Evolutionary conservation across 1,140 invertebrate genomes (phyloP), one percentile per base, ranked within the genome.

Genomic region (Heliconius hewitsoni): DNA sequence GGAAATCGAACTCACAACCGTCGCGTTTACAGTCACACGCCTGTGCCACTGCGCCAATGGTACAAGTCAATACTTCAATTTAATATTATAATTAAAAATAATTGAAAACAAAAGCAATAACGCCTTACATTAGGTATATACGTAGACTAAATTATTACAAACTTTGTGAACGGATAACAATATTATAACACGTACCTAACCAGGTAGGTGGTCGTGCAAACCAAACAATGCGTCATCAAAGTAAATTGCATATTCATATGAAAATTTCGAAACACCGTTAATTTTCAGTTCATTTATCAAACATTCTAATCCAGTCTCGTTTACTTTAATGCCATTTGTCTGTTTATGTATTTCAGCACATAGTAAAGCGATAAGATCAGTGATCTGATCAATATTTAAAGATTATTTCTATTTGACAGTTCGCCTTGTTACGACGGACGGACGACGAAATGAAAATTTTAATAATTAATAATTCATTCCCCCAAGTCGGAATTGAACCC

Each of bases 241-340:
- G 66, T 74, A 60, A 42, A 78, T 66, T 78, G 77, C 71, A 79
- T 79, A 79, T 79, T 79, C 66, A 79, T 52, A 39, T 79, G n/a
- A 66, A 30, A 66, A 66, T 66, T 66, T 60, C 30, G 23, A 66
- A 66, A 23, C 60, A 5, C 8, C 27, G 3, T 16, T 66, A 16
- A 66, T 27, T 66, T 66, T 16, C 27, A 66, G 11, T 66, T 30
- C 0, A 66, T 66, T 66, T 27, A 27, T 66, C 11, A 66, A 16
- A 30, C 6, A 66, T 66, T 66, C 27, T 30, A 66, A 66, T 23
- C 2, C 27, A 66, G 4, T 3, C 19, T 66, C 9, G 13, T 66
- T 66, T 66, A 6, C 13, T 30, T 27, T 13, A 66, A 66, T 30
- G 19, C 13, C 1, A 11, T 46, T 16, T 46, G 13, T 16, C 3